Base-by-base conservation (phyloP, 2,888 invertebrate species). In the Thelaira solivaga region DNA sequence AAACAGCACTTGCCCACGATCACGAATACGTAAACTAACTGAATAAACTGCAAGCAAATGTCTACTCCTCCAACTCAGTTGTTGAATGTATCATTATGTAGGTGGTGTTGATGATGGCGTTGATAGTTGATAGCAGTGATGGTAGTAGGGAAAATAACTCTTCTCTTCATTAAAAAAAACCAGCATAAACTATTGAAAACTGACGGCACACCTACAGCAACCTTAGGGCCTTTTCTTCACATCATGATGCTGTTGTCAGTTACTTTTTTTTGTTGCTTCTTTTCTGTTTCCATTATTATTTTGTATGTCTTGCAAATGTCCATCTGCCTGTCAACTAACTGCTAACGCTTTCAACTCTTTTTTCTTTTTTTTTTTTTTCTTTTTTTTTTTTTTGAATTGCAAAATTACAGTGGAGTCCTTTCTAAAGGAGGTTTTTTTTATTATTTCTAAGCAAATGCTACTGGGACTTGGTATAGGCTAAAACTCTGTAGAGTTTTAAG, bases 251-350 rank as follows among this genome's bases (percentile, higher is more conserved):
- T 49, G 76, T 68, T 73, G 67, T 57, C 55, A 64, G 55, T 57
- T n/a, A n/a, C n/a, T n/a, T n/a, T n/a, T 20, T 41, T 53, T 34
- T 49, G 7, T 61, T 64, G 18, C 49, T 57, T 22, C 7, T 13
- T 16, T 22, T 24, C 13, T 45, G 1, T 51, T 51, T 47, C n/a
- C 6, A 2, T 16, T 72, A 22, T 39, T 47, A 26, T 59, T 62
- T 43, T 64, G 31, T 61, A 45, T 59, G 62, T 67, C 47, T 73
- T 68, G 62, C 67, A 61, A 49, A 73, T 65, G 65, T 78, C 77
- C 74, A 74, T 69, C 78, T 69, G 68, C 47, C 59, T 74, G 69
- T 74, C 74, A 61, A 65, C 49, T 55, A 47, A 34, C 34, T 49
- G 51, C 26, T 53, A 22, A 13, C 13, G 16, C 31, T 49, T 2